Evolutionary conservation across 2,113 vertebrate species (phyloP), one percentile per base, ranked within the genome.

Genomic region (Rhinoderma darwinii): DNA sequence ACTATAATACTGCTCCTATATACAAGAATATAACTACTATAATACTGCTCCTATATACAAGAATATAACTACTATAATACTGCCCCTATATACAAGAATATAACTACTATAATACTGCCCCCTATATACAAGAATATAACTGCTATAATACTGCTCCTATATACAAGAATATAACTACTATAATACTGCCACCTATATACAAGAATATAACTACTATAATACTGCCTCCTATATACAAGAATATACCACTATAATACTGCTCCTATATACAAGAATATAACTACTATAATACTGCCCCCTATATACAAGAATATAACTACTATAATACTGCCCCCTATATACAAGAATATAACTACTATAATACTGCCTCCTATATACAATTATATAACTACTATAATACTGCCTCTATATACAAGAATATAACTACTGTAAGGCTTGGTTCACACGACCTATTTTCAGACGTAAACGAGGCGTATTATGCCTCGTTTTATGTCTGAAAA

Each of bases 21-120:
- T 68, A 68, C 63, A 68, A 35, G 30, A 68, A 35, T 35, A 68
- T 35, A 68, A 68, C 63, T 68, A 68, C 61, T 68, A 68, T 68
- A 68, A 35, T 68, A 68, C 63, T 68, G 63, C 63, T 8, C 63
- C 63, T 68, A 18, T 68, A 3, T 35, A 35, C 63, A 68, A 35
- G 30, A 68, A 68, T 35, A 68, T 68, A 66, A 66, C 61, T 66
- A 66, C 61, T 66, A 66, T 66, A 66, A 32, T 66, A 66, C 27
- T 66, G 61, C 61, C 5, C 61, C 61, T 66, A 66, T 66, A 10
- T 66, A 66, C 27, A 66, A 66, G 27, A 66, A 66, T 66, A 66
- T 66, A 66, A 63, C n/a, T 59, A 63, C 59, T 63, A 63, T 63
- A 59, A 66, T 32, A 66, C 61, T 66, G 27, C 61, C 12, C 10